Evolutionary conservation across 2,888 invertebrate species (phyloP).

Genomic region (Orthonevra nobilis): DNA sequence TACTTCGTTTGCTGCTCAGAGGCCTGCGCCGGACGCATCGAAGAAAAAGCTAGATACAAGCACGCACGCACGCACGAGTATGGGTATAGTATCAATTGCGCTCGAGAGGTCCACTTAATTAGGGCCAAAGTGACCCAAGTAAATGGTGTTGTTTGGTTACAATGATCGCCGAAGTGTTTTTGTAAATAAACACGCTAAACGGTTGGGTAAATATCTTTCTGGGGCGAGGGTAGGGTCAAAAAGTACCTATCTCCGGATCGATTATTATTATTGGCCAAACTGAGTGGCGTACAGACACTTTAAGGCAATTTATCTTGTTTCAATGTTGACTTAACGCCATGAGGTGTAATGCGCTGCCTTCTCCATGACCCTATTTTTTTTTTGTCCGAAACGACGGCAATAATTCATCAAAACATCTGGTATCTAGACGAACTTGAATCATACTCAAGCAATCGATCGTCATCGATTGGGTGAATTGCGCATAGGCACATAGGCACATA

Average conservation of each 20-base stretch:
- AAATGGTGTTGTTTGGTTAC: background rate
- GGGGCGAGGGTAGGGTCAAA: slow-evolving; percentile 37
- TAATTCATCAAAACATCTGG: slow-evolving; percentile 17
- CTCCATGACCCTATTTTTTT: slow-evolving; percentile 51
- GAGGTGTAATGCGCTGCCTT: slow-evolving; percentile 5
- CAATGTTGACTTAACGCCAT: slow-evolving; percentile 6
- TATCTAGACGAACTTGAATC: too few species aligned
- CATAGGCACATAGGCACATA: too few species aligned
- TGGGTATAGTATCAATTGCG: background rate
- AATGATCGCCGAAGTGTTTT: slow-evolving; percentile 1
- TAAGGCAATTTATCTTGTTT: background rate
- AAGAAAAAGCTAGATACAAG: slow-evolving; percentile 4
- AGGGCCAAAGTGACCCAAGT: slow-evolving; percentile 16
- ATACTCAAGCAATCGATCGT: background rate
- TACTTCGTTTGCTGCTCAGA: slow-evolving; percentile 10
- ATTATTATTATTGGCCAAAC: slow-evolving; percentile 14
- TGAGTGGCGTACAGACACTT: slow-evolving; percentile 5
- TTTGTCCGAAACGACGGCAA: slow-evolving; percentile 9
- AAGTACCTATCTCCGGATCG: slow-evolving; percentile 5
- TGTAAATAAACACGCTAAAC: slow-evolving; percentile 23
- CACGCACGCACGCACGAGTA: background rate
- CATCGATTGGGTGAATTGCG: too few species aligned
- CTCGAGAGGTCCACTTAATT: slow-evolving; percentile 36
- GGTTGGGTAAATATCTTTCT: slow-evolving; percentile 35
- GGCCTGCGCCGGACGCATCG: too few species aligned